Conservation (phyloP, 2,113 vertebrate genomes). For the Neodon shergylaensis region DNA sequence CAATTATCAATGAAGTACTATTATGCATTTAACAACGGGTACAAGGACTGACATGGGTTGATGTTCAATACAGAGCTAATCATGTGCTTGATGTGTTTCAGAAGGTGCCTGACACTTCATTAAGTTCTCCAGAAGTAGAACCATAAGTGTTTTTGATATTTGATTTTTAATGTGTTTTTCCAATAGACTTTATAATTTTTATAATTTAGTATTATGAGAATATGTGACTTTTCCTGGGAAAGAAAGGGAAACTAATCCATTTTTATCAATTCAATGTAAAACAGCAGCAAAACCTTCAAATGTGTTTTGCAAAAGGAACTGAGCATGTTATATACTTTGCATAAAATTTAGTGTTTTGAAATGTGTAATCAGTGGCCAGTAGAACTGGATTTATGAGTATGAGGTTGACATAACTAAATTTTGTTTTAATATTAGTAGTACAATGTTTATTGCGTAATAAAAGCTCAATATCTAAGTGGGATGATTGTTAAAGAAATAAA, state of each 20-base stretch:
- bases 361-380: conserved; percentile 67
- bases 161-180: conserved; percentile 51
- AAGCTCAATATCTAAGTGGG: conserved; percentile 36
- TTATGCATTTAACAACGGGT: conserved; percentile 79
- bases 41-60: conserved; percentile 65
- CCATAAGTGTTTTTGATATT: conserved; percentile 63
- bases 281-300: conserved; percentile 74
- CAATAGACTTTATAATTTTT: conserved; percentile 44
- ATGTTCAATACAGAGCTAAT: conserved; percentile 66
- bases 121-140: conserved; percentile 57
- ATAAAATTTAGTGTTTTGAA: conserved; percentile 70
- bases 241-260: conserved; percentile 63
- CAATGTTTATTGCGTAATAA: conserved; percentile 50
- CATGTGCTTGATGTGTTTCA: conserved; percentile 38
- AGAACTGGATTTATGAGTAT: conserved; percentile 65
- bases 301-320: conserved; percentile 69
- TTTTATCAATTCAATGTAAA: conserved; percentile 73
- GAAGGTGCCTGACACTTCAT: conserved; percentile 47
- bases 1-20: conserved; percentile 66
- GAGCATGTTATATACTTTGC: conserved; percentile 65
- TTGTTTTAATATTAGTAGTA: conserved; percentile 69
- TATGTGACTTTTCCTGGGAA: neutral
- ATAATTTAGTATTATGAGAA: conserved; percentile 38
- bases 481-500: conserved; percentile 41
- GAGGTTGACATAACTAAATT: conserved; percentile 56